Conservation (phyloP, 2,113 vertebrate species). For the Poeciliopsis prolifica region DNA sequence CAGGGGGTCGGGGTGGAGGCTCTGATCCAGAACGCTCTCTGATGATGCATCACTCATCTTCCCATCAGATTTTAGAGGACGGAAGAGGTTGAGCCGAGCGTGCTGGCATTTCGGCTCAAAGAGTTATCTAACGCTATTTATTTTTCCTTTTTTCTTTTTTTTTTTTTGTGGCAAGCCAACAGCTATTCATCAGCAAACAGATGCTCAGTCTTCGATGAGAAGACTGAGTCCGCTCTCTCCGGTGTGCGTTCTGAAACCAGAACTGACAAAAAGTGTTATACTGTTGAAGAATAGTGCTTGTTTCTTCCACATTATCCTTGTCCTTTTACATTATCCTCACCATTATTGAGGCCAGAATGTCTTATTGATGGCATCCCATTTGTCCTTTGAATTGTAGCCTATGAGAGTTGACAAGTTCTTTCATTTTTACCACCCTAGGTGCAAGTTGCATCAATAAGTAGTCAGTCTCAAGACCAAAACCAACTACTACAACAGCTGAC, state of each 20-base stretch:
- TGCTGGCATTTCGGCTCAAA: slow-evolving; percentile 2
- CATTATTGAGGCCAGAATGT: too few species aligned
- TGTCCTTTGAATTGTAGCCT: too few species aligned
- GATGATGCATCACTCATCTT: slow-evolving; percentile 47
- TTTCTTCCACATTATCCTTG: too few species aligned
- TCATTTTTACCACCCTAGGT: too few species aligned
- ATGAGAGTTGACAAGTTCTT: too few species aligned
- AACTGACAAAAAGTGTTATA: neutral
- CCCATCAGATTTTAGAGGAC: slow-evolving; percentile 6
- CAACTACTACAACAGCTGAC: too few species aligned
- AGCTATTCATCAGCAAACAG: neutral
- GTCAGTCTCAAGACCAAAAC: too few species aligned
- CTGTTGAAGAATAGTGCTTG: too few species aligned
- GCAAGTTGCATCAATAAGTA: too few species aligned
- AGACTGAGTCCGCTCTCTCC: neutral
- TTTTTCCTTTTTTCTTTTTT: neutral
- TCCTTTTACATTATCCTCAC: too few species aligned
- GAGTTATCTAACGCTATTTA: neutral
- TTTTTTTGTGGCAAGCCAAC: neutral
- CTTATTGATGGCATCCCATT: too few species aligned
- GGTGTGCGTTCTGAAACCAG: neutral
- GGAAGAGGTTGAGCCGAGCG: neutral
- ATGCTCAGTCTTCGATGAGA: neutral
- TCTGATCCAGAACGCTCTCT: slow-evolving; percentile 17
- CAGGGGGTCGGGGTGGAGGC: neutral